Conservation (phyloP, 2,888 invertebrate genomes). For the Neoscelio sp. region DNA sequence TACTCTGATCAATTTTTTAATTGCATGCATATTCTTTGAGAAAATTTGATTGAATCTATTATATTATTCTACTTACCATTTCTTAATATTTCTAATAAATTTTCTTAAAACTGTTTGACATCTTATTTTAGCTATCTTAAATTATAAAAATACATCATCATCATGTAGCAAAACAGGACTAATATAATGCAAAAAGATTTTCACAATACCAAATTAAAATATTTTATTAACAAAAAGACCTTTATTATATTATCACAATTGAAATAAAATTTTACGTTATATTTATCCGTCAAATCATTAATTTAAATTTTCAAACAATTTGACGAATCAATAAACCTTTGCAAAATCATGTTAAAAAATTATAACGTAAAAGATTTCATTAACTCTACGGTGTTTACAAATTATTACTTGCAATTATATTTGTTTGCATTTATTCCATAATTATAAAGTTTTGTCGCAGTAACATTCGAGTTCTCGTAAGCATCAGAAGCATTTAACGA, state of each 20-base stretch:
- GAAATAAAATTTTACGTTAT: constrained; percentile 6
- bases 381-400: constrained; percentile 23
- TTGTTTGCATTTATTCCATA: constrained; percentile 35
- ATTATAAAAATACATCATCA: too few relatives aligned
- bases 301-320: background rate
- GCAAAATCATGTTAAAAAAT: constrained; percentile 4
- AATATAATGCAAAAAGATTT: too few relatives aligned
- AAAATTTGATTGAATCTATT: too few relatives aligned
- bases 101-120: too few relatives aligned
- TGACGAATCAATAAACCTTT: too few relatives aligned
- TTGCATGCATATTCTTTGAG: too few relatives aligned
- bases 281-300: constrained; percentile 12
- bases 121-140: too few relatives aligned
- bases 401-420: constrained; percentile 37
- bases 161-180: too few relatives aligned
- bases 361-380: constrained; percentile 17
- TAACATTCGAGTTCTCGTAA: constrained; percentile 42
- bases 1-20: too few relatives aligned
- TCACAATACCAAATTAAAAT: constrained; percentile 9
- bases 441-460: constrained; percentile 41
- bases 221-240: constrained; percentile 43
- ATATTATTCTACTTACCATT: too few relatives aligned
- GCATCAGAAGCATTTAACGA: constrained; percentile 55
- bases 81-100: too few relatives aligned
- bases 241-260: constrained; percentile 21